These are phyloP conservation scores for Gymnothorax reevesii DNA, from an alignment of 2,797 vertebrate species.

Conservation along the genomic window DNA sequence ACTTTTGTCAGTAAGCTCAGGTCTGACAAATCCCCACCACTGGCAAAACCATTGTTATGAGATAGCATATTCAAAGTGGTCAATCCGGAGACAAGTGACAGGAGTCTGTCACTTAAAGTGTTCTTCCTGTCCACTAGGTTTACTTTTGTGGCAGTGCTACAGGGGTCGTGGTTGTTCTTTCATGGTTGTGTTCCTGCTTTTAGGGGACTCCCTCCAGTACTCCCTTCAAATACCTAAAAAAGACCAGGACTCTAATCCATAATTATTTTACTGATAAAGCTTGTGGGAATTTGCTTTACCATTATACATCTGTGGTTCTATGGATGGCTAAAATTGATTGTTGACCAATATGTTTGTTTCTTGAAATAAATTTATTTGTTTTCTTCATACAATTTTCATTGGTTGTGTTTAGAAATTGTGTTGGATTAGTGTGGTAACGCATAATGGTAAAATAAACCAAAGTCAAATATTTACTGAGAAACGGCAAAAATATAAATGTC, in stretches of 20 bases:
- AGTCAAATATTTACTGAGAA: too few species aligned
- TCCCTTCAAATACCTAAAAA: not conserved
- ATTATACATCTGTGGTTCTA: not conserved
- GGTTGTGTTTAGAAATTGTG: not conserved
- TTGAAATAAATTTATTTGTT: not conserved
- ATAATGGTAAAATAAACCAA: too few species aligned
- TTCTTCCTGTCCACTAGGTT: not conserved
- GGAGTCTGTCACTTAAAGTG: not conserved
- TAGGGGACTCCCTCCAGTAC: not conserved
- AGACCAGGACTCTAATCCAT: not conserved
- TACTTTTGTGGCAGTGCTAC: not conserved
- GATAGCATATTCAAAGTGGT: not conserved
- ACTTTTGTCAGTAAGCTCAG: slow-evolving; percentile 18
- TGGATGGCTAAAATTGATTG: not conserved
- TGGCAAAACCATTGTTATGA: not conserved
- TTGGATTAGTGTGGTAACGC: too few species aligned
- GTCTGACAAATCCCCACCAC: not conserved
- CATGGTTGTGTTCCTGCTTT: not conserved
- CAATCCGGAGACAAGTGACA: not conserved
- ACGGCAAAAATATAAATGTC: too few species aligned
- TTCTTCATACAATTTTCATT: not conserved
- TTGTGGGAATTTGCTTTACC: not conserved
- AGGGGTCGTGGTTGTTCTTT: not conserved
- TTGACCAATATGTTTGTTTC: too few species aligned
- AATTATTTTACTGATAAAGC: not conserved